A percentile compares a stretch with the other conserved stretches of the same genome.
Conservation (phyloP, 1,140 invertebrate genomes). For the Asobara japonica region DNA sequence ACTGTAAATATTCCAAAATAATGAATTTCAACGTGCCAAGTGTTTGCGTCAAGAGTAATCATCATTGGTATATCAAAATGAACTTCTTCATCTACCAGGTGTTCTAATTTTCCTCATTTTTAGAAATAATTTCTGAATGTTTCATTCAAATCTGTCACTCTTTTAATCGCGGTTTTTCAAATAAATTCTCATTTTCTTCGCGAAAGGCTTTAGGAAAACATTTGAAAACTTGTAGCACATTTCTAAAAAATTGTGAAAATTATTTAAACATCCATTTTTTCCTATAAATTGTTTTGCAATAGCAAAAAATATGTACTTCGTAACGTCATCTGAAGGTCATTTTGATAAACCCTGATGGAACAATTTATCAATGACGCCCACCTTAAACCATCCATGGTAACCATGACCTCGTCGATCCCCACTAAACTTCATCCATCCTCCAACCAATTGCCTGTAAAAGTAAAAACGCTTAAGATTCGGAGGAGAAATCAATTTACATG, state of each 20-base stretch:
- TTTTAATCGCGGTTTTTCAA: too few relatives aligned
- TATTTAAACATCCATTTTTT: too few relatives aligned
- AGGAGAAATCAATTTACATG: constrained; percentile 36
- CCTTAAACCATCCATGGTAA: background rate
- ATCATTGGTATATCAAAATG: constrained; percentile 24
- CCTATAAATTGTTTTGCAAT: too few relatives aligned
- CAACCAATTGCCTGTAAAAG: constrained; percentile 58
- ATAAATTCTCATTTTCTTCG: background rate
- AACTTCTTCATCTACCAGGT: background rate
- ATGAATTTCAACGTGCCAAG: constrained; percentile 27
- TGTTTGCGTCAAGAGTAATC: constrained; percentile 34
- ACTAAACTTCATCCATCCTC: constrained; percentile 38
- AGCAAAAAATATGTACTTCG: too few relatives aligned
- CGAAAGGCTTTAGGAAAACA: too few relatives aligned
- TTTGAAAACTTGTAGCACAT: too few relatives aligned
- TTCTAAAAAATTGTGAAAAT: too few relatives aligned
- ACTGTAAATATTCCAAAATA: constrained; percentile 45
- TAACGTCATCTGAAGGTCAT: background rate
- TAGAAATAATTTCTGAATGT: too few relatives aligned
- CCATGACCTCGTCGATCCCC: background rate
- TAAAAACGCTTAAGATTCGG: constrained; percentile 48
- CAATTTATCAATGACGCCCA: constrained; percentile 1
- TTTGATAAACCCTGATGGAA: constrained; percentile 11
- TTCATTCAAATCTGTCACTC: background rate
- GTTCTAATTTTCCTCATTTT: background rate